Evolutionary conservation across 2,113 vertebrate species (phyloP).

Genomic region (Callospermophilus lateralis): DNA sequence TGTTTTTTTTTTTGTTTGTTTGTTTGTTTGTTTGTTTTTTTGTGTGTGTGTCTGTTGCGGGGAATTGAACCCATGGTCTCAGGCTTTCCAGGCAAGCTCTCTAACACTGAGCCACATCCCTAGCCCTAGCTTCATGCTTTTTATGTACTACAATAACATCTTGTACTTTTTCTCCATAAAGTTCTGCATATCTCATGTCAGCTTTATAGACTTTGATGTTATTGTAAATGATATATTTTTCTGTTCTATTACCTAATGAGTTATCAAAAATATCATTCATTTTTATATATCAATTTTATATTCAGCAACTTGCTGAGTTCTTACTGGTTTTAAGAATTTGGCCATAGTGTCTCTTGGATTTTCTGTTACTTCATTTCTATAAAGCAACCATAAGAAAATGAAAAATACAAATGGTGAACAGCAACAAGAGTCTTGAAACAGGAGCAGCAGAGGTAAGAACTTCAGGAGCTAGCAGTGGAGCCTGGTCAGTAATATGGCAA

Average conservation of each 20-base stretch:
- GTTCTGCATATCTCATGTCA: neutral
- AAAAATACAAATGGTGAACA: neutral
- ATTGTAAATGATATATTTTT: neutral
- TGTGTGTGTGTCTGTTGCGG: too few relatives aligned
- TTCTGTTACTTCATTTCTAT: neutral
- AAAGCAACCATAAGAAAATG: neutral
- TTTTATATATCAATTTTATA: neutral
- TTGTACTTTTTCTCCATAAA: neutral
- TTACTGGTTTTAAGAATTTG: neutral
- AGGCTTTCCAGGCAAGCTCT: too few relatives aligned
- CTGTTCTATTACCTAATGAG: neutral
- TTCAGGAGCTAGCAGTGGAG: neutral
- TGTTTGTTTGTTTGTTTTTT: too few relatives aligned
- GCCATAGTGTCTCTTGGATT: neutral
- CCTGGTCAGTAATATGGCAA: neutral
- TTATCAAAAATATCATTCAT: conserved; percentile 8
- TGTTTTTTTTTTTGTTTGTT: too few relatives aligned
- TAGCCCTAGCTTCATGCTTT: neutral
- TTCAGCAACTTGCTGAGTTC: neutral
- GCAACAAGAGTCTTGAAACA: neutral
- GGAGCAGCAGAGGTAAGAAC: neutral
- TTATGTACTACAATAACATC: neutral
- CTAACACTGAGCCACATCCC: too few relatives aligned
- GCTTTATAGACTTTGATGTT: neutral
- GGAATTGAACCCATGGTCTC: too few relatives aligned